Evolutionary conservation across 2,888 invertebrate species (phyloP), one percentile per base, ranked within the genome.

Genomic region (Dendrolimus pini): DNA sequence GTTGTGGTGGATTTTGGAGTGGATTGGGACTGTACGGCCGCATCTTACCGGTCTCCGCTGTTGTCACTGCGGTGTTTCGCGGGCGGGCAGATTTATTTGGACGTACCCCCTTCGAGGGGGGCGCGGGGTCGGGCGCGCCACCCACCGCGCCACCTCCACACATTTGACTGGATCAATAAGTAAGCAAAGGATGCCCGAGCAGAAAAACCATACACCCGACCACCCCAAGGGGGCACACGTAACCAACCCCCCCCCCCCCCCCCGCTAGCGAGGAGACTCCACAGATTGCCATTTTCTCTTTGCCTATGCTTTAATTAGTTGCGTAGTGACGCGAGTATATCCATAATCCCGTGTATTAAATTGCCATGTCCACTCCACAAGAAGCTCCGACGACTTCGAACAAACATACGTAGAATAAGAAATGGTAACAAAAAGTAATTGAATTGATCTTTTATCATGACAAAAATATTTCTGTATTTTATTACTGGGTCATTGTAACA

Each of bases 131-230:
- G 83, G 86, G 84, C 80, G 83, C 75, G 77, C 89, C 84, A 83
- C 85, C 89, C 88, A 84, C 87, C 83, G 83, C 86, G 87, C 85
- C 86, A 86, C 89, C 89, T 89, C 89, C 91, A 89, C 89, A 91
- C 91, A 91, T 91, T 91, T 91, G 91, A 91, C 91, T 91, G 91
- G 91, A 91, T 91, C 91, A 91, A 91, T 91, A 91, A 91, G 91
- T 91, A 91, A 91, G 91, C 91, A 91, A 91, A 91, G 91, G 91
- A 91, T 91, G 91, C 90, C 91, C 89, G 91, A 91, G 91, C 87
- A 91, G 91, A 91, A 91, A 91, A 91, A 91, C 91, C 91, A 91
- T 89, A 89, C 89, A 89, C 89, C 90, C 90, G 81, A 85, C 88
- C 88, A 87, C 88, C 89, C 89, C 78, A 82, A 88, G 89, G 89